A percentile compares a stretch with the other conserved stretches of the same genome.
Evolutionary conservation across 2,797 vertebrate genomes (phyloP).

Genomic region (Erithacus rubecula): DNA sequence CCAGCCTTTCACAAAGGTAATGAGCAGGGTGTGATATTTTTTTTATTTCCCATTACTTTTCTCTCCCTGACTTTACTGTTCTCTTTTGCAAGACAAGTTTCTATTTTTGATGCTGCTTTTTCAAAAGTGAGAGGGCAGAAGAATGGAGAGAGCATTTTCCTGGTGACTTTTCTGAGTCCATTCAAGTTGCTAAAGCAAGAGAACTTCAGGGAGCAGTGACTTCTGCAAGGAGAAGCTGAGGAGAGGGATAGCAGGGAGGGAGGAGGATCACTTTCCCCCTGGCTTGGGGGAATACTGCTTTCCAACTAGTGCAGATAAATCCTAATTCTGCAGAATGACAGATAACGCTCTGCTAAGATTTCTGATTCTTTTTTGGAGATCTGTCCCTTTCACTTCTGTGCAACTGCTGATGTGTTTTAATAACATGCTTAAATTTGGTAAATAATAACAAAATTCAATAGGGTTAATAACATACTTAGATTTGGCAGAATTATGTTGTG

Average conservation of each 20-base stretch:
- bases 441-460: not conserved
- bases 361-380: not conserved
- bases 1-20: not conserved
- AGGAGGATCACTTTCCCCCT: not conserved
- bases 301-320: not conserved
- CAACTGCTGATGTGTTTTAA: not conserved
- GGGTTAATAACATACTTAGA: not conserved
- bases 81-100: not conserved
- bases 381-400: not conserved
- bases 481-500: not conserved
- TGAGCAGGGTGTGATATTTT: not conserved
- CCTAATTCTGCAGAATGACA: not conserved
- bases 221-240: not conserved
- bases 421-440: not conserved
- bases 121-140: not conserved
- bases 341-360: fast-evolving
- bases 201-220: not conserved
- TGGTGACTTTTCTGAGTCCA: not conserved
- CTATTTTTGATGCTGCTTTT: not conserved
- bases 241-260: not conserved
- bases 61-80: not conserved
- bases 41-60: not conserved
- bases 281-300: not conserved
- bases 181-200: not conserved
- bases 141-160: not conserved